These are phyloP conservation scores for Orestias chungarensis DNA, from an alignment of 2,797 vertebrate species.

Conservation along the genomic window DNA sequence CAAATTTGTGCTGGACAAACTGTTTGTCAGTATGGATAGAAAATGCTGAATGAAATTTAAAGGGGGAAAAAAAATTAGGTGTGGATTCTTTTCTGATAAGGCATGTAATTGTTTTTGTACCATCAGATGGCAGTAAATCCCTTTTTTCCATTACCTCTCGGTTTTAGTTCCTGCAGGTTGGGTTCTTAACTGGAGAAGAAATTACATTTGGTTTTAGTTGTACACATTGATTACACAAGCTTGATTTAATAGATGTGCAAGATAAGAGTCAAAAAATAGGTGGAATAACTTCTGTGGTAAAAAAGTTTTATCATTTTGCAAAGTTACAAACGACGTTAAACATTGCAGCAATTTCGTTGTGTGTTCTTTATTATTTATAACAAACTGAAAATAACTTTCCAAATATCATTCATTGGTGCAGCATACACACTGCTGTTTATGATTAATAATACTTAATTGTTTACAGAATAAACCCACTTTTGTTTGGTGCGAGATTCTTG, in stretches of 20 bases:
- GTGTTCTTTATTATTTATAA: neutral
- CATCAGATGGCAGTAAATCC: slow-evolving; percentile 13
- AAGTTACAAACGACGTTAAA: too few relatives aligned
- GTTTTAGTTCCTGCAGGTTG: neutral
- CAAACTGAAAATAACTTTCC: neutral
- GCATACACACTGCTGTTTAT: neutral
- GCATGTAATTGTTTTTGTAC: neutral
- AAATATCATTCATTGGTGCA: neutral
- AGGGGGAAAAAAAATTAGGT: too few relatives aligned
- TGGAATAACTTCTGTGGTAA: neutral
- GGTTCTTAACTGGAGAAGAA: too few relatives aligned
- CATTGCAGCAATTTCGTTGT: too few relatives aligned
- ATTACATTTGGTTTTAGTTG: too few relatives aligned
- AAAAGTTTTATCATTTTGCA: neutral
- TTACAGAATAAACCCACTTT: neutral
- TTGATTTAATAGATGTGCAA: too few relatives aligned
- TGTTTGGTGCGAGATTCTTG: neutral
- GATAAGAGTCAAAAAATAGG: neutral
- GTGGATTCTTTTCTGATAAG: too few relatives aligned
- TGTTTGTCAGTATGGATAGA: neutral
- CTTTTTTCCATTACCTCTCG: neutral
- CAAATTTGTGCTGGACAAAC: fast-evolving
- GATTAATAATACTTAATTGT: neutral
- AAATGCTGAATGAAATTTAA: too few relatives aligned
- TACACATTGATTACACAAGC: too few relatives aligned